Evolutionary conservation across 2,113 vertebrate species (phyloP).

Genomic region (Pituophis catenifer): DNA sequence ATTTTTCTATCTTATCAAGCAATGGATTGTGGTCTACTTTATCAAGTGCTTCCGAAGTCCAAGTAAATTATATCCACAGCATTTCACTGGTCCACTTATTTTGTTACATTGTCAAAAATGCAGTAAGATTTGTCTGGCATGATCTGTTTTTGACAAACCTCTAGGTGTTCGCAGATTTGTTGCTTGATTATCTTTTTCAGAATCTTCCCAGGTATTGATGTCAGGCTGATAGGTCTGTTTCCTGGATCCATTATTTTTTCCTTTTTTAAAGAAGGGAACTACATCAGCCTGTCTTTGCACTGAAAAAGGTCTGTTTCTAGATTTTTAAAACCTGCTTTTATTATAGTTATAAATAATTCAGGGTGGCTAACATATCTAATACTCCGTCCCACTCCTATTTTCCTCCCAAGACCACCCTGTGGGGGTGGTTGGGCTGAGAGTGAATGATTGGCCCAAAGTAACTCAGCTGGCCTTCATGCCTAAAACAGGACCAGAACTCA

Average conservation of each 20-base stretch:
- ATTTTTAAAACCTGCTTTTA: neutral
- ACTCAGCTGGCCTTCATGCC: neutral
- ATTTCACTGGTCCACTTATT: neutral
- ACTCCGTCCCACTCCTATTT: neutral
- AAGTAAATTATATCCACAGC: neutral
- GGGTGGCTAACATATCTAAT: neutral
- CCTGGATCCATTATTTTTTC: neutral
- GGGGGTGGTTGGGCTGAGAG: neutral
- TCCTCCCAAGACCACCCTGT: neutral
- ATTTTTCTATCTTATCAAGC: neutral
- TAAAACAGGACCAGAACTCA: neutral
- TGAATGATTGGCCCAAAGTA: neutral
- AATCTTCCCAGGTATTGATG: neutral
- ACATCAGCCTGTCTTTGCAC: neutral
- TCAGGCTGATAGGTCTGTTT: neutral
- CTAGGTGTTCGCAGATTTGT: neutral
- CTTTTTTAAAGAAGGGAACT: neutral
- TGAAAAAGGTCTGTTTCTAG: neutral
- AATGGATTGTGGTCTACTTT: neutral
- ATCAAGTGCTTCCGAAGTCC: neutral
- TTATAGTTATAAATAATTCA: neutral
- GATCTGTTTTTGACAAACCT: neutral
- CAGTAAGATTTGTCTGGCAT: neutral
- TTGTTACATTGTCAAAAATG: neutral
- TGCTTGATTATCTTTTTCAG: neutral